Evolutionary conservation across 2,113 vertebrate species (phyloP), one percentile per base, ranked within the genome.

Genomic region (Hyperoodon ampullatus): DNA sequence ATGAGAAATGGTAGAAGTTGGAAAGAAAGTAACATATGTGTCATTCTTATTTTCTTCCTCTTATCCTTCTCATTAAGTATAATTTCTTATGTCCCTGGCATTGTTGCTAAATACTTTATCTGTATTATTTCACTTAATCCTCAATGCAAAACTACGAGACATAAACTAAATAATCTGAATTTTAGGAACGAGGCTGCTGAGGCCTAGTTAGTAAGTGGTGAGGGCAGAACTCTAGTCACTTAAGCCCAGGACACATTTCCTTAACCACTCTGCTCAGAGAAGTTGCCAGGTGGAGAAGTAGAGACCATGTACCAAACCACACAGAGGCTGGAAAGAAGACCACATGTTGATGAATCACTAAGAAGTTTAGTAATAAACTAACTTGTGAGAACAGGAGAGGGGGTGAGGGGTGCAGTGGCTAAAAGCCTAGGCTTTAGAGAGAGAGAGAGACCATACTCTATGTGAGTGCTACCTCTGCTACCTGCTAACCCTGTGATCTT

Each of bases 21-120:
- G 21, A 66, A 82, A 90, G 39, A 65, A 61, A 71, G 18, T 30
- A 83, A 92, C 7, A 24, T 2, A 80, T 8, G 1, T 5, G 9
- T 39, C 16, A 21, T 93, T 82, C 53, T 44, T 90, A 81, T 39
- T 94, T 50, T 66, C 50, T 87, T 82, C 5, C 16, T 89, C 33
- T 66, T 26, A n/a, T 93, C 72, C 19, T 87, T 89, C 23, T 50
- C 70, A 82, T 71, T 81, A 82, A 77, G n/a, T 21, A 55, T 60
- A 90, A 82, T 75, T 92, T 61, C n/a, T 44, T 85, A 24, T 30
- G 21, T 39, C 44, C 12, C 24, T 80, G 1, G n/a, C 30, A 68
- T 78, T 85, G 28, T 55, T 80, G 15, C 47, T 92, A 60, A 87
- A 44, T 10, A 47, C 10, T 72, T 66, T 53, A n/a, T 26, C 15